Evolutionary conservation across 2,113 vertebrate genomes (phyloP).

Genomic region (Tonatia bakeri): DNA sequence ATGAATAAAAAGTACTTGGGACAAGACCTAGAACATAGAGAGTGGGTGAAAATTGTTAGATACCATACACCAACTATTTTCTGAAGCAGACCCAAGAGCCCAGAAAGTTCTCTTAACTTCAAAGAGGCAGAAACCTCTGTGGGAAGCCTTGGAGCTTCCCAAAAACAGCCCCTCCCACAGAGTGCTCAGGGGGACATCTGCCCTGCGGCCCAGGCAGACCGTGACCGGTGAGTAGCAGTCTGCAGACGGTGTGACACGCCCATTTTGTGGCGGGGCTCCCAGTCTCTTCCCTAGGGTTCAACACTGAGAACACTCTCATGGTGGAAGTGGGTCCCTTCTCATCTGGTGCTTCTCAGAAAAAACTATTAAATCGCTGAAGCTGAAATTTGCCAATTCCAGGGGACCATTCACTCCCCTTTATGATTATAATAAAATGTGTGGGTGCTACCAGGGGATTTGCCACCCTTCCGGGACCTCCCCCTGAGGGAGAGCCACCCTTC

Average conservation of each 20-base stretch:
- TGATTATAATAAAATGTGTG: slow-evolving; percentile 42
- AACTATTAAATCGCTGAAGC: slow-evolving; percentile 28
- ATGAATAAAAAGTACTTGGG: neutral
- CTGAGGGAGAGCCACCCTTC: neutral
- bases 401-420: neutral
- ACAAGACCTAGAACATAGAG: neutral
- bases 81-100: neutral
- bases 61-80: neutral
- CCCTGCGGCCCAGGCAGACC: neutral
- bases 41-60: neutral
- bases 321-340: neutral
- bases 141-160: neutral
- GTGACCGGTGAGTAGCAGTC: rapidly evolving
- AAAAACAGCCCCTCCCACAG: neutral
- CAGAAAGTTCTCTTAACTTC: neutral
- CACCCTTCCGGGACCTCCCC: neutral
- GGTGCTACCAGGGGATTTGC: neutral
- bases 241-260: neutral
- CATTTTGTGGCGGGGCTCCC: neutral
- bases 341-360: neutral
- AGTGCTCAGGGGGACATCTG: too few relatives aligned
- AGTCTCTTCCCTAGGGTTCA: neutral
- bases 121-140: neutral
- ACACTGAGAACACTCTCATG: neutral
- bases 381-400: slow-evolving; percentile 36